These are phyloP conservation scores for Phallusia fumigata DNA, from an alignment of 23 tunicate genomes.

Conservation along the genomic window DNA sequence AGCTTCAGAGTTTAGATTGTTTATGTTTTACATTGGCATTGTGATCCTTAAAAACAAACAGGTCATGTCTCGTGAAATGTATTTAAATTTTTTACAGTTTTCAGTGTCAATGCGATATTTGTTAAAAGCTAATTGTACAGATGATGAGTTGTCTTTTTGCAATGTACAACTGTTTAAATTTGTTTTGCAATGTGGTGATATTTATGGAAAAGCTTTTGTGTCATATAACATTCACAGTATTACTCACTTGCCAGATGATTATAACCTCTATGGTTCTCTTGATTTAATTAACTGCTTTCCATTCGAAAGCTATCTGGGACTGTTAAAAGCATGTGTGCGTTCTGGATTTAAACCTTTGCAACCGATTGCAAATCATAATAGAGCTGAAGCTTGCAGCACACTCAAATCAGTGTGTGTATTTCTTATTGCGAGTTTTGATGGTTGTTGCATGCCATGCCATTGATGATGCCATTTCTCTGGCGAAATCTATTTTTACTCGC, in stretches of 20 bases:
- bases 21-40: background rate
- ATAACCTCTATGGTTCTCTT: background rate
- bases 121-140: background rate
- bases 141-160: background rate
- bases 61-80: background rate
- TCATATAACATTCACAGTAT: background rate
- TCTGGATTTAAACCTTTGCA: background rate
- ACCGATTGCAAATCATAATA: background rate
- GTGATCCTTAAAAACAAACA: background rate
- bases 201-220: background rate
- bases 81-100: slow-evolving; percentile 23
- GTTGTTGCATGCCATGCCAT: too few relatives aligned
- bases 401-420: too few relatives aligned
- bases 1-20: background rate
- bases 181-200: background rate
- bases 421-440: too few relatives aligned
- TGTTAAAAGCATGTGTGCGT: background rate
- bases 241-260: background rate
- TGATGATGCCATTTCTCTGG: too few relatives aligned
- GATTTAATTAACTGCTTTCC: background rate
- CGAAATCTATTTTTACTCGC: too few relatives aligned
- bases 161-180: slow-evolving; percentile 14
- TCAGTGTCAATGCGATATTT: slow-evolving; percentile 21
- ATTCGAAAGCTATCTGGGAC: background rate
- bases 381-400: too few relatives aligned